Base-by-base conservation (phyloP, 2,888 invertebrate genomes). In the Clepsis dumicolana region DNA sequence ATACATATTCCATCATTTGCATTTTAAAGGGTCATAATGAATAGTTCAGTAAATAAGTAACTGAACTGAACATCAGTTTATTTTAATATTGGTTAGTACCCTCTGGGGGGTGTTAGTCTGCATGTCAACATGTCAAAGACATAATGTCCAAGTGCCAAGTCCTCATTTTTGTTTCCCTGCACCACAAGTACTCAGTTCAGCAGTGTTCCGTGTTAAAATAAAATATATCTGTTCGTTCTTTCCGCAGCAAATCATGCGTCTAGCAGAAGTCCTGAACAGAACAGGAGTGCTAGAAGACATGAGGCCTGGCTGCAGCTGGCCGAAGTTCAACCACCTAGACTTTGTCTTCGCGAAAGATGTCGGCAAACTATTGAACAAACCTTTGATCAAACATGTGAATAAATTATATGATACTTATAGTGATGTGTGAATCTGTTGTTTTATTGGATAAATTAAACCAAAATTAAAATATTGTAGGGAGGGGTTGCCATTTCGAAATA, bases 281-380 rank as follows among this genome's bases (percentile, higher is more conserved):
- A 85, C 73, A 0, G 90, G 91, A 0, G 76, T 83, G 44, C 75
- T 91, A 38, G 89, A 91, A 70, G 80, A 80, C 0, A 71, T 88
- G 0, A 73, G 80, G 18, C 84, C 88, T 0, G 85, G 83, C 0
- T 87, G 88, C 57, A 67, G 78, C 1, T 93, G 91, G 90, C 87
- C 89, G 0, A 93, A 91, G 72, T 92, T 93, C 77, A 94, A 93
- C 79, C 94, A 94, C 66, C 53, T 93, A 4, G 94, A 94, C 80
- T 92, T 94, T 60, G 78, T 83, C 0, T 89, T 89, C 62, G 93
- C 94, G 0, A 91, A 88, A 68, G 89, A 94, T 62, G 80, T 94
- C 0, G 89, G 89, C 1, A 83, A 74, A 24, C 73, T 92, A 2
- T 62, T 92, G 0, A 93, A 87, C 72, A 84, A 80, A 61, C 90